Conservation (phyloP, 1,140 invertebrate genomes). For the Ostrea edulis region DNA sequence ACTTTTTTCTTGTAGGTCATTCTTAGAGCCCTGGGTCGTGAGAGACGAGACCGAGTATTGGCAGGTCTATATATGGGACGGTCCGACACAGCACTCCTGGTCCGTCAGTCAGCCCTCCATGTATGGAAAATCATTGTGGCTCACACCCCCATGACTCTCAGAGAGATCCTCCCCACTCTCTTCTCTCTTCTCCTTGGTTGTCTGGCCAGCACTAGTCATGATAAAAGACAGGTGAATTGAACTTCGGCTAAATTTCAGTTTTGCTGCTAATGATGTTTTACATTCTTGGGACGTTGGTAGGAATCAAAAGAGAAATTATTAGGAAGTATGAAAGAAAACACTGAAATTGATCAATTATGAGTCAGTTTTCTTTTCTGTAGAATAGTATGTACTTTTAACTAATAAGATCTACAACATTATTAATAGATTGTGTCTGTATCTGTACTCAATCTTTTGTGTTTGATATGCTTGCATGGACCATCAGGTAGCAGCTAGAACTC, state of each 20-base stretch:
- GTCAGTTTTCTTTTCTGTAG: no score
- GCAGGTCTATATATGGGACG: slow-evolving; percentile 98
- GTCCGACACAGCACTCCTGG: slow-evolving; percentile 97
- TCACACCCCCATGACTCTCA: slow-evolving; percentile 96
- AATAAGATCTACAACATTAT: no score
- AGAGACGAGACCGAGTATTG: slow-evolving; percentile 94
- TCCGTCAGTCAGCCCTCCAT: slow-evolving; percentile 97
- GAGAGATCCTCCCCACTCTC: slow-evolving; percentile 96
- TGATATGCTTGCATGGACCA: neutral
- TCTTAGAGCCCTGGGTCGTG: slow-evolving; percentile 90
- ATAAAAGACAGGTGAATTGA: slow-evolving; percentile 89
- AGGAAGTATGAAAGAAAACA: no score
- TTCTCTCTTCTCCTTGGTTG: slow-evolving; percentile 95
- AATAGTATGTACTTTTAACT: no score
- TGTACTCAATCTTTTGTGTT: neutral
- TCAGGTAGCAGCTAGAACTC: slow-evolving; percentile 93
- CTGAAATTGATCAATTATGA: no score
- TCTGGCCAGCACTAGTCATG: slow-evolving; percentile 95
- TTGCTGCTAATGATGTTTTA: no score
- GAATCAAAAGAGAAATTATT: no score
- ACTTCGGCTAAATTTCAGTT: no score
- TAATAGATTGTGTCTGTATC: neutral
- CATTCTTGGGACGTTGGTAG: no score
- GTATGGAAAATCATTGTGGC: slow-evolving; percentile 98
- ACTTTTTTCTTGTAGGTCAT: slow-evolving; percentile 84